phyloP scores from a whole-genome alignment of 2,888 invertebrate species.

The Doris montereyensis region DNA sequence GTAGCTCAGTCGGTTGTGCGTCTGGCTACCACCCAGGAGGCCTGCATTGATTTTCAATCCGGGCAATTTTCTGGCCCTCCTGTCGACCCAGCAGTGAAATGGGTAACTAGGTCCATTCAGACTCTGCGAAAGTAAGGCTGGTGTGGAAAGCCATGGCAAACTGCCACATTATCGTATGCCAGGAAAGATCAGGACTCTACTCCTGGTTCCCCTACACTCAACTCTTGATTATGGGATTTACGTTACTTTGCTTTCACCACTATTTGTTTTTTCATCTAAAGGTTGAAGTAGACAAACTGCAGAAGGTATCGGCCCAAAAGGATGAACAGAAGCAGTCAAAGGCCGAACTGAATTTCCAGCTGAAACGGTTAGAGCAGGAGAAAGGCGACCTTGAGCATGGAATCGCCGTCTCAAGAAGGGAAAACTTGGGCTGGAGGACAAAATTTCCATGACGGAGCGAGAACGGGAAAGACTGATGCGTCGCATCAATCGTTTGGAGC shows the following conservation, averaged over 20 bases:
- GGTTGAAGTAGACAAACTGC: conserved; percentile 43
- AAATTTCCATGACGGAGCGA: conserved; percentile 55
- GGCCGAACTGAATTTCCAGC: conserved; percentile 41
- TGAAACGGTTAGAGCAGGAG: conserved; percentile 42
- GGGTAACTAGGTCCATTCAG: too few relatives aligned
- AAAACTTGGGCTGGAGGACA: conserved; percentile 48
- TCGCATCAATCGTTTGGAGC: conserved; percentile 44
- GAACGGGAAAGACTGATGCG: conserved; percentile 43
- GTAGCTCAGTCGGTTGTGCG: too few relatives aligned
- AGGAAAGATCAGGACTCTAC: too few relatives aligned
- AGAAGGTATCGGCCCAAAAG: conserved; percentile 40
- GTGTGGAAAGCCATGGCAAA: too few relatives aligned
- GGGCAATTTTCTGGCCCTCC: too few relatives aligned
- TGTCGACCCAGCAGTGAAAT: too few relatives aligned
- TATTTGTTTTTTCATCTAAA: not conserved
- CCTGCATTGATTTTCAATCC: too few relatives aligned
- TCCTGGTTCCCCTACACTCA: too few relatives aligned
- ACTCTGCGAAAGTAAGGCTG: too few relatives aligned
- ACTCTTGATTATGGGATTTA: too few relatives aligned
- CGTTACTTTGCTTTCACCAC: not conserved
- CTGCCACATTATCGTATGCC: too few relatives aligned
- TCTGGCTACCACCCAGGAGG: too few relatives aligned
- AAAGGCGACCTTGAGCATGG: conserved; percentile 43
- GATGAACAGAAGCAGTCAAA: conserved; percentile 36
- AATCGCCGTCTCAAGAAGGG: conserved; percentile 33